phyloP scores from a whole-genome alignment of 2,113 vertebrate species.

The Octodon degus region DNA sequence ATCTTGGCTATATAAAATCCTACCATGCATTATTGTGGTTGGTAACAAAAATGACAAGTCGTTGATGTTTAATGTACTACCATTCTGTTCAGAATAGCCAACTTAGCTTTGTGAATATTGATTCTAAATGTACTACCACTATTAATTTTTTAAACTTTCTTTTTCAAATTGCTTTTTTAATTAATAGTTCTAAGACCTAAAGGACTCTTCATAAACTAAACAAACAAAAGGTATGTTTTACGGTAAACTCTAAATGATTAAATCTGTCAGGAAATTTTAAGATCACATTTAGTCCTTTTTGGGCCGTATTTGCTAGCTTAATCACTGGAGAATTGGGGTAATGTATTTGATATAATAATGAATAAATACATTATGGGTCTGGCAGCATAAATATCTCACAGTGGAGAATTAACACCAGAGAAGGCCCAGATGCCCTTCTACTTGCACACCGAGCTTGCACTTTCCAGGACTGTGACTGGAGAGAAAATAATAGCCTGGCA shows the following conservation, averaged over 20 bases:
- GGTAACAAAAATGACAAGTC: not conserved
- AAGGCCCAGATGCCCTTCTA: not conserved
- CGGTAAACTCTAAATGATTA: not conserved
- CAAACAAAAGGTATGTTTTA: not conserved
- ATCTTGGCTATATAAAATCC: not conserved
- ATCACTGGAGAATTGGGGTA: not conserved
- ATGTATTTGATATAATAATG: not conserved
- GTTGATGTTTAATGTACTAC: not conserved
- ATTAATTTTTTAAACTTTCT: not conserved
- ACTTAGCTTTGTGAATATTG: not conserved
- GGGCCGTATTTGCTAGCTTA: not conserved
- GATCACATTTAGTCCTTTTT: not conserved
- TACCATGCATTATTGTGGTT: not conserved
- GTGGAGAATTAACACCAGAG: not conserved
- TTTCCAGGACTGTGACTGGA: not conserved
- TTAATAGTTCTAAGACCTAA: not conserved
- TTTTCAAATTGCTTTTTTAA: constrained; percentile 1
- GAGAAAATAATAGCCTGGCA: not conserved
- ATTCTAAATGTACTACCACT: not conserved
- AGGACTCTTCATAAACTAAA: not conserved
- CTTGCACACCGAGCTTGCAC: not conserved
- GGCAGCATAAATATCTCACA: not conserved
- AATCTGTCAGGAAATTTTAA: not conserved
- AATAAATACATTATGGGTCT: not conserved
- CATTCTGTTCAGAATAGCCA: not conserved